Evolutionary conservation across 2,113 vertebrate species (phyloP).

Genomic region (Dipodomys merriami): DNA sequence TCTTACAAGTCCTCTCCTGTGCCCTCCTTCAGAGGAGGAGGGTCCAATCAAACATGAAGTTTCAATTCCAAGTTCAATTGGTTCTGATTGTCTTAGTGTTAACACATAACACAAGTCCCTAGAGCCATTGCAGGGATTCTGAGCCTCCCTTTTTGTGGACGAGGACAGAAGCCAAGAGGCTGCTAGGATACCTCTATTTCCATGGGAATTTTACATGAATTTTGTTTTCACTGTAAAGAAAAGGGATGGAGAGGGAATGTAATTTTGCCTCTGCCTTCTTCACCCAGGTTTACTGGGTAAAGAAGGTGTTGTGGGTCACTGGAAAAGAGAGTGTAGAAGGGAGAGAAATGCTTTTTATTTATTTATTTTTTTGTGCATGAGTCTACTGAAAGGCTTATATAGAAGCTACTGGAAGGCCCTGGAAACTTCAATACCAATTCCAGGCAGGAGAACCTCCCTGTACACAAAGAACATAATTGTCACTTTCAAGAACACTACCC

Average conservation of each 20-base stretch:
- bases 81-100: background rate
- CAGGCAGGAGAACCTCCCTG: background rate
- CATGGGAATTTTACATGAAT: background rate
- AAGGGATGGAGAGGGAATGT: background rate
- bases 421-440: background rate
- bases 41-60: background rate
- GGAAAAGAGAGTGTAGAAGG: background rate
- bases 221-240: slow-evolving; percentile 14
- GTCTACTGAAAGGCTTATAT: background rate
- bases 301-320: background rate
- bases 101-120: background rate
- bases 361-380: background rate
- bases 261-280: background rate
- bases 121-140: background rate
- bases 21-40: no score
- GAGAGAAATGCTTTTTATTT: background rate
- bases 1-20: no score
- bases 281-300: no score
- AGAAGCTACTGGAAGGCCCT: background rate
- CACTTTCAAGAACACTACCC: background rate
- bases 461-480: background rate
- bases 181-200: background rate
- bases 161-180: background rate
- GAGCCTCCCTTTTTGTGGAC: background rate
- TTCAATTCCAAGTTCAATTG: background rate